Evolutionary conservation across 2,113 vertebrate species (phyloP), one percentile per base, ranked within the genome.

Genomic region (Tenebrosternarchus preto): DNA sequence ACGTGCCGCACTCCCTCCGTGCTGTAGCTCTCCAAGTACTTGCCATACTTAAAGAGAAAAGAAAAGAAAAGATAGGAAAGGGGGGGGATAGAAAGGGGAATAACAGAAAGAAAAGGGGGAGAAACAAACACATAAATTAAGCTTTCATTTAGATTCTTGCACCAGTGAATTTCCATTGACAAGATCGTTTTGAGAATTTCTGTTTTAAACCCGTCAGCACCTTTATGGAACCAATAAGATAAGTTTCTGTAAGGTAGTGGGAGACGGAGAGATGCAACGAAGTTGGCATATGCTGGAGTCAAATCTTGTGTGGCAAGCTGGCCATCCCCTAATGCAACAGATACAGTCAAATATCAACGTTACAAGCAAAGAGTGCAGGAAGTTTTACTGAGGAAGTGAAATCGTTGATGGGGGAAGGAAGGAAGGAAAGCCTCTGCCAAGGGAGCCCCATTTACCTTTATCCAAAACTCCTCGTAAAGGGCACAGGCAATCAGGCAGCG

Each of bases 181-280:
- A 97, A 97, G 97, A 96, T 92, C 90, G 91, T 94, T 95, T 95
- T 94, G 96, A 96, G 95, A 98, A 97, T 92, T 92, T 92, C 98
- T 98, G 96, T 98, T 97, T 98, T 98, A 98, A 99, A 99, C 97
- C 97, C 97, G 97, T 96, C 97, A 98, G 97, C 97, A 99, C 97
- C 97, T 99, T 99, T 96, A 97, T 98, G 95, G 96, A 98, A 98
- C 96, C 97, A 99, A 96, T 98, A 94, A 99, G 97, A 98, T 97
- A 98, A 99, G 97, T 95, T 97, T 99, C 97, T 98, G 96, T 98
- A 99, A 99, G 97, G 97, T 97, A 98, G 97, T 92, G 92, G 92
- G 91, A 92, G 97, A 97, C 96, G 97, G 96, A 97, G 96, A 96
- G 97, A 98, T 98, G 97, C 96, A 99, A 98, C 96, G 96, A 94